These are phyloP conservation scores for Kuschelorhynchus macadamiae DNA, from an alignment of 2,888 invertebrate genomes.

Conservation along the genomic window DNA sequence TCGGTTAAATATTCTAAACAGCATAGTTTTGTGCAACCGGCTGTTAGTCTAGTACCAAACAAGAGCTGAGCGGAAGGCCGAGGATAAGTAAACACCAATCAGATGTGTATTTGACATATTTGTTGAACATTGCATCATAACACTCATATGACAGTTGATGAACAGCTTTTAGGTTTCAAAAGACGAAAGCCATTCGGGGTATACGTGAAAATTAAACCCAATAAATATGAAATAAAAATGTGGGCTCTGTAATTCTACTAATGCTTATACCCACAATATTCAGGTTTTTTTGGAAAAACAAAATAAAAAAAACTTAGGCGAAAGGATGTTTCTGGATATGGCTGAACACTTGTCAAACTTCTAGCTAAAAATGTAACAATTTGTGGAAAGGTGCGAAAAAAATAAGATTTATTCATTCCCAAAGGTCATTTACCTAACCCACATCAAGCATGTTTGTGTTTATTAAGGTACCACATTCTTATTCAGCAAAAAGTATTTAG, in stretches of 20 bases:
- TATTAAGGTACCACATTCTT: slow-evolving; percentile 29
- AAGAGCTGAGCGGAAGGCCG: too few species aligned
- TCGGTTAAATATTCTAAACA: too few species aligned
- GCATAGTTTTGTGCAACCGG: too few species aligned
- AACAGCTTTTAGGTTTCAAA: too few species aligned
- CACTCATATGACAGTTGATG: too few species aligned
- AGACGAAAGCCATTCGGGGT: too few species aligned
- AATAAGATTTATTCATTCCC: slow-evolving; percentile 12
- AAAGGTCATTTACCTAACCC: neutral
- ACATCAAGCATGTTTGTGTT: slow-evolving; percentile 29
- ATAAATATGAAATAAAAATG: neutral
- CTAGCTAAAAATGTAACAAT: slow-evolving; percentile 14
- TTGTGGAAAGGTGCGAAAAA: slow-evolving; percentile 14
- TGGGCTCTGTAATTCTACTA: neutral
- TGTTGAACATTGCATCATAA: too few species aligned
- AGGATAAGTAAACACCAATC: too few species aligned
- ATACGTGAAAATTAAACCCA: too few species aligned
- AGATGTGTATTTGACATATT: too few species aligned
- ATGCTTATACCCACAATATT: slow-evolving; percentile 21
- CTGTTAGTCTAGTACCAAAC: neutral
- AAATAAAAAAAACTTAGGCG: slow-evolving; percentile 34
- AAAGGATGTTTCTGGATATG: slow-evolving; percentile 34
- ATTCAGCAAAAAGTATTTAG: slow-evolving; percentile 35
- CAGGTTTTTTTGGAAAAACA: slow-evolving; percentile 30
- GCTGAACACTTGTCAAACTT: slow-evolving; percentile 37